Conservation (phyloP, 2,888 invertebrate species). For the Aphrophora alni region DNA sequence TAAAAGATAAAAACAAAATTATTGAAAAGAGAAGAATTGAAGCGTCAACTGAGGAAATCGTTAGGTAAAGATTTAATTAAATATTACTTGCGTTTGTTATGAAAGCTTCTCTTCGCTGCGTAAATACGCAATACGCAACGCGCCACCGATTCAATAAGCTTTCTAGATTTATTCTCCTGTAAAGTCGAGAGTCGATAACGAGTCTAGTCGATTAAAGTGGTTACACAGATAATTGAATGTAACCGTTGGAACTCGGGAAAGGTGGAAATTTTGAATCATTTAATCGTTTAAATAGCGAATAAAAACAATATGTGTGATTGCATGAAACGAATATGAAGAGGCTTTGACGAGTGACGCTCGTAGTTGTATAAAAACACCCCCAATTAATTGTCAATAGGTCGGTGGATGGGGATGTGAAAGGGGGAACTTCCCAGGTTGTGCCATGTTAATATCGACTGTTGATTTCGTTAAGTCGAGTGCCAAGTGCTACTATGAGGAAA, state of each 20-base stretch:
- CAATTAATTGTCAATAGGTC: conserved; percentile 33
- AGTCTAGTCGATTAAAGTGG: background rate
- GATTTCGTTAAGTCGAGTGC: background rate
- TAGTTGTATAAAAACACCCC: background rate
- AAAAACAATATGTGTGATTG: background rate
- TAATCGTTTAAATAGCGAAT: background rate
- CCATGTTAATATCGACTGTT: background rate
- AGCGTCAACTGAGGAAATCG: background rate
- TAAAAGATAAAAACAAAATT: background rate
- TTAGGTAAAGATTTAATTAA: background rate
- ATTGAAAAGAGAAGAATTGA: background rate
- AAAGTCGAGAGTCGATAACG: background rate
- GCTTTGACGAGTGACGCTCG: background rate
- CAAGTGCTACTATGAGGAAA: background rate
- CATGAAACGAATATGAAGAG: background rate
- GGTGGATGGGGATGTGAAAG: background rate
- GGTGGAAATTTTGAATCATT: background rate
- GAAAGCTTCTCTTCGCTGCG: background rate
- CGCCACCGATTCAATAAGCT: too few species aligned
- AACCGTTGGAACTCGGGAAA: background rate
- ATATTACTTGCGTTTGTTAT: background rate
- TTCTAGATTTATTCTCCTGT: background rate
- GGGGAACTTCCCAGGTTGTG: background rate
- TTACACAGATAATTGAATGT: background rate
- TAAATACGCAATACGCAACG: too few species aligned